A percentile compares a stretch with the other conserved stretches of the same genome.
These are phyloP conservation scores for Acanthaster planci DNA, from an alignment of 35 echinoderm and acorn worm species.

Conservation along the genomic window DNA sequence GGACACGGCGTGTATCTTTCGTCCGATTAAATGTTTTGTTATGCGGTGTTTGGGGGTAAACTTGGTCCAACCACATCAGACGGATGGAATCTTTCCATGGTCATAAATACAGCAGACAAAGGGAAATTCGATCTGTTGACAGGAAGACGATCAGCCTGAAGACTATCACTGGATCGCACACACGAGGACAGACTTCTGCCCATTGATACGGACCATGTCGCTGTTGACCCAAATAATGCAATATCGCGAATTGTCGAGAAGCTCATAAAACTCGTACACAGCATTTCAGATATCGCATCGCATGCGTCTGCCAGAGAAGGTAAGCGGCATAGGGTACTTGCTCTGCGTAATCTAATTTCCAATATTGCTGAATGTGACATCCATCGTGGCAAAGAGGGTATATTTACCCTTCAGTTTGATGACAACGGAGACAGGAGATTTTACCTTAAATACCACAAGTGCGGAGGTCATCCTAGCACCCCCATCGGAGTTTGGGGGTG, in stretches of 20 bases:
- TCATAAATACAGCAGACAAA: constrained; percentile 2
- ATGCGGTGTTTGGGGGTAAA: too few species aligned
- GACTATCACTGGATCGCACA: constrained; percentile 6
- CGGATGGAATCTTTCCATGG: too few species aligned
- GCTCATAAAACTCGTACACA: not conserved
- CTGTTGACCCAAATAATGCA: constrained; percentile 31
- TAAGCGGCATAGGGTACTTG: not conserved
- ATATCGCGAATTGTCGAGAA: constrained; percentile 46
- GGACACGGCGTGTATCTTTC: constrained; percentile 4
- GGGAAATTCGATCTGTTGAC: not conserved
- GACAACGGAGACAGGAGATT: constrained; percentile 28
- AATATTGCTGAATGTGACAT: constrained; percentile 28
- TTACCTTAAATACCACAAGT: constrained; percentile 43
- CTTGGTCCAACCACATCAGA: too few species aligned
- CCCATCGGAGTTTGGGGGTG: constrained; percentile 32
- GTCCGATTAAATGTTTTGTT: constrained; percentile 9
- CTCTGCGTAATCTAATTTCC: constrained; percentile 12
- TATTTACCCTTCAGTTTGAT: too few species aligned
- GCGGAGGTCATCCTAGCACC: constrained; percentile 52
- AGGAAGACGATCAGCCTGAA: constrained; percentile 14
- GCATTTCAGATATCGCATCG: constrained; percentile 27
- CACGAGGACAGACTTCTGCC: constrained; percentile 20
- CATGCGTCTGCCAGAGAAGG: not conserved
- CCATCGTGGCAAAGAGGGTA: constrained; percentile 16
- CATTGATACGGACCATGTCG: constrained; percentile 29